phyloP scores from a whole-genome alignment of 1,140 invertebrate genomes.

The Leptopilina boulardi region DNA sequence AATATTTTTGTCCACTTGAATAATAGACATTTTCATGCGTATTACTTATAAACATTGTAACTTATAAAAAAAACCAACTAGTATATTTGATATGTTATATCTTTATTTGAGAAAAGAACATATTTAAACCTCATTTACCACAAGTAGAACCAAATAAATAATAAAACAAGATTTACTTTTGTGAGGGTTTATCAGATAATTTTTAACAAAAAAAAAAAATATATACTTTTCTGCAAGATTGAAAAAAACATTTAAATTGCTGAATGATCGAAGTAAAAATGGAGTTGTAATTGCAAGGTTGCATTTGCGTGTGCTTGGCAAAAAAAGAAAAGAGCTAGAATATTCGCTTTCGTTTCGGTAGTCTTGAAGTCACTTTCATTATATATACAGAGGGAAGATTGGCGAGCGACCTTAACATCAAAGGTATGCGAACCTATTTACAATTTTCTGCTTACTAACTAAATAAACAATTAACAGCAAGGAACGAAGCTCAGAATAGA shows the following conservation, averaged over 20 bases:
- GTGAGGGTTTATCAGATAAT: too few relatives aligned
- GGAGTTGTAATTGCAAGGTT: conserved; percentile 9
- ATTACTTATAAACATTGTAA: not conserved
- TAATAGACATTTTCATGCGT: not conserved
- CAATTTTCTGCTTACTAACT: conserved; percentile 31
- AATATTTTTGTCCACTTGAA: conserved; percentile 1
- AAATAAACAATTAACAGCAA: conserved; percentile 30
- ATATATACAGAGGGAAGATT: not conserved
- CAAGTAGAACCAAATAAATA: too few relatives aligned
- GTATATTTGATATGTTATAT: not conserved
- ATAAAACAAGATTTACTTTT: too few relatives aligned
- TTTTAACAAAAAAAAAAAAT: too few relatives aligned
- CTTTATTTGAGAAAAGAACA: too few relatives aligned
- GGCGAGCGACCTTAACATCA: conserved; percentile 15
- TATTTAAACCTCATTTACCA: too few relatives aligned
- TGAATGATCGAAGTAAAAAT: not conserved
- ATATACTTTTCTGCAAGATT: too few relatives aligned
- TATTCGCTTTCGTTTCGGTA: conserved; percentile 32
- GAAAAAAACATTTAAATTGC: not conserved
- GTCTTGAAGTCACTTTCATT: conserved; percentile 22
- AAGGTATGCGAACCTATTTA: conserved; percentile 25
- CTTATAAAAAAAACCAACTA: not conserved
- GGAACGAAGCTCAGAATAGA: conserved; percentile 1
- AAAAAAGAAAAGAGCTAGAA: not conserved
- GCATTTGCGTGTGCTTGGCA: not conserved